A percentile compares a stretch with the other conserved stretches of the same genome.
phyloP scores from a whole-genome alignment of 1,140 invertebrate genomes.

The Pectinophora gossypiella region DNA sequence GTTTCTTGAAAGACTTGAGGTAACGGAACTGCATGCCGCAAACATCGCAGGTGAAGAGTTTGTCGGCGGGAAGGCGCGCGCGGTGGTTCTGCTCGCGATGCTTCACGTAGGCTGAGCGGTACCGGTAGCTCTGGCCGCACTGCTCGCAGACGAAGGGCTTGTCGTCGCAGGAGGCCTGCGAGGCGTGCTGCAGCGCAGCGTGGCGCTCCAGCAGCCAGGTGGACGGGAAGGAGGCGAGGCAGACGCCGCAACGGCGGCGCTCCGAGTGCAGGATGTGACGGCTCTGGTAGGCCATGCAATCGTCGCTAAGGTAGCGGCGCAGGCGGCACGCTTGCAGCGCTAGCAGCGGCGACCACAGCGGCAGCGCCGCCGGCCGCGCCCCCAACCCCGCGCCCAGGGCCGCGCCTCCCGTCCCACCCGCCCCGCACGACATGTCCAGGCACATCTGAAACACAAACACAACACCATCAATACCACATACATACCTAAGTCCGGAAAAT shows the following conservation, averaged over 20 bases:
- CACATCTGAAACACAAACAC: conserved; percentile 55
- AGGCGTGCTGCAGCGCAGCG: conserved; percentile 84
- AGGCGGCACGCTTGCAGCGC: conserved; percentile 69
- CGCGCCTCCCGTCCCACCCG: conserved; percentile 49
- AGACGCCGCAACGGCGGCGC: conserved; percentile 84
- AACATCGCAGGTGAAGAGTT: conserved; percentile 91
- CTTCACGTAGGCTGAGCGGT: conserved; percentile 91
- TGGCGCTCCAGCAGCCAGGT: conserved; percentile 88
- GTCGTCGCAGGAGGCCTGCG: conserved; percentile 79
- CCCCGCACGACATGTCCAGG: conserved; percentile 57
- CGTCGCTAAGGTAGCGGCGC: conserved; percentile 70
- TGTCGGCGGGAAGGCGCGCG: conserved; percentile 88
- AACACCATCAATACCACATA: background rate
- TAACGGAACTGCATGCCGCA: conserved; percentile 94
- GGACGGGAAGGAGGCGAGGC: conserved; percentile 88
- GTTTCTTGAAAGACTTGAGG: conserved; percentile 92
- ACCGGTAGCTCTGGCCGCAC: conserved; percentile 92
- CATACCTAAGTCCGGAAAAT: conserved; percentile 18
- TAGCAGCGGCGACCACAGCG: conserved; percentile 70
- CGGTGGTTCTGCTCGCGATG: conserved; percentile 93
- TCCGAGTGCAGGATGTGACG: conserved; percentile 66
- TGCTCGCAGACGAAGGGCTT: conserved; percentile 95
- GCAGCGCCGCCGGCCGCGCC: conserved; percentile 74
- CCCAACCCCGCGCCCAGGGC: conserved; percentile 76
- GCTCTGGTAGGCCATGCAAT: conserved; percentile 61